A percentile compares a stretch with the other conserved stretches of the same genome.
phyloP scores from a whole-genome alignment of 2,113 vertebrate species.

The Vidua macroura region DNA sequence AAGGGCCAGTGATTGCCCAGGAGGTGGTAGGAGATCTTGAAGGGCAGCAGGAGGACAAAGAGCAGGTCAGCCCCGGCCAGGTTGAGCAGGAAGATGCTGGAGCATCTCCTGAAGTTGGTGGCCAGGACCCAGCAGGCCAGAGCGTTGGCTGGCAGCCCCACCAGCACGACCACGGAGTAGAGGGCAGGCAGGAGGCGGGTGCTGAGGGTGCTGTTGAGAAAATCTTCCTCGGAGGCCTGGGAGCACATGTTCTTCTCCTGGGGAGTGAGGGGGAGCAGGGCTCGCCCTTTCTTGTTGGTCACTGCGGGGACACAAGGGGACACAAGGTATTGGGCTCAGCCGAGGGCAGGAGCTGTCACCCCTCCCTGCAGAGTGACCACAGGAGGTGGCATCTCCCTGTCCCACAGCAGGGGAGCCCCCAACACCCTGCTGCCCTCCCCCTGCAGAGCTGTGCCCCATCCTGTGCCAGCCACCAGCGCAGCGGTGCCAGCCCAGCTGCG shows the following conservation, averaged over 20 bases:
- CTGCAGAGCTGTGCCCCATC: accelerated
- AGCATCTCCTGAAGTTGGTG: constrained; percentile 42
- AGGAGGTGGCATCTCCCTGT: background rate
- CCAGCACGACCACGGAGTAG: constrained; percentile 22
- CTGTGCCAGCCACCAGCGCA: background rate
- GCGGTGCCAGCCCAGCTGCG: accelerated
- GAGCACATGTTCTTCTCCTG: background rate
- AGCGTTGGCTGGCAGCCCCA: constrained; percentile 55
- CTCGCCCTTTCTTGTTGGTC: background rate
- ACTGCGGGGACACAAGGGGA: background rate
- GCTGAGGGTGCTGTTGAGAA: constrained; percentile 31
- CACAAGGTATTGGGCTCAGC: background rate
- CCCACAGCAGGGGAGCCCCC: accelerated
- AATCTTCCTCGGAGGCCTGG: background rate
- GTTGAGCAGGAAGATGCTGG: constrained; percentile 61
- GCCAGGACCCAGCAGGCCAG: constrained; percentile 61
- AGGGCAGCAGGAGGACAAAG: constrained; percentile 56
- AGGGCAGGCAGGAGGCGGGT: constrained; percentile 37
- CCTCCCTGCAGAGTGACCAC: background rate
- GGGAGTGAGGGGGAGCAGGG: background rate
- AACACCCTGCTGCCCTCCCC: accelerated
- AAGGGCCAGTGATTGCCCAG: constrained; percentile 67
- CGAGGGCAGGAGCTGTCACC: background rate
- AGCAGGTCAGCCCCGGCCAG: constrained; percentile 50
- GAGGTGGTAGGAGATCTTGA: constrained; percentile 66